Conservation (phyloP, 2,797 vertebrate genomes). For the Sebastes taczanowskii region DNA sequence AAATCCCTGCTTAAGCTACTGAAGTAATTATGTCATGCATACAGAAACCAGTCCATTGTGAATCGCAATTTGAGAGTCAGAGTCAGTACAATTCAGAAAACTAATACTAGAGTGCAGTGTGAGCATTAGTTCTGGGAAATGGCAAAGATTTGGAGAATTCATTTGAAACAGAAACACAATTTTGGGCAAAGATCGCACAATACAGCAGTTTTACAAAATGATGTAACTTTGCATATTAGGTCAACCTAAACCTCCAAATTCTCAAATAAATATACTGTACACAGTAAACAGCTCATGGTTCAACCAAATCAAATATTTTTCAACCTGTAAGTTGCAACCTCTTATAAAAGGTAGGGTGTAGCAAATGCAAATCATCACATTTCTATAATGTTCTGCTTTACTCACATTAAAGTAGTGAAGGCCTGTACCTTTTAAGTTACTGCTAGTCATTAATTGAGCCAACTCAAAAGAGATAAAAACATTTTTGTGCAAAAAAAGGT, state of each 20-base stretch:
- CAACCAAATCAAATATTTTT: constrained; percentile 14
- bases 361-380: constrained; percentile 6
- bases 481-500: neutral
- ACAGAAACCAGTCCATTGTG: constrained; percentile 15
- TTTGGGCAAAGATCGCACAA: constrained; percentile 46
- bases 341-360: neutral
- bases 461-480: neutral
- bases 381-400: neutral
- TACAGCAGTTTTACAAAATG: constrained; percentile 10
- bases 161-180: neutral
- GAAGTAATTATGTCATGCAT: constrained; percentile 44
- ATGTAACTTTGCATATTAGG: constrained; percentile 26
- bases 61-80: neutral
- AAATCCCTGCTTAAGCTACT: constrained; percentile 22
- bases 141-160: neutral
- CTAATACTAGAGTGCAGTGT: neutral
- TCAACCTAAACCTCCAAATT: neutral
- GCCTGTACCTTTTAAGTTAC: neutral
- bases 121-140: neutral
- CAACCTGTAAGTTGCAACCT: constrained; percentile 1
- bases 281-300: constrained; percentile 9
- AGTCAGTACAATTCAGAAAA: neutral
- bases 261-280: constrained; percentile 46
- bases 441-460: neutral
- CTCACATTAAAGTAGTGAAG: neutral